Evolutionary conservation across 2,888 invertebrate genomes (phyloP).

Genomic region (Platycheirus rosarum): DNA sequence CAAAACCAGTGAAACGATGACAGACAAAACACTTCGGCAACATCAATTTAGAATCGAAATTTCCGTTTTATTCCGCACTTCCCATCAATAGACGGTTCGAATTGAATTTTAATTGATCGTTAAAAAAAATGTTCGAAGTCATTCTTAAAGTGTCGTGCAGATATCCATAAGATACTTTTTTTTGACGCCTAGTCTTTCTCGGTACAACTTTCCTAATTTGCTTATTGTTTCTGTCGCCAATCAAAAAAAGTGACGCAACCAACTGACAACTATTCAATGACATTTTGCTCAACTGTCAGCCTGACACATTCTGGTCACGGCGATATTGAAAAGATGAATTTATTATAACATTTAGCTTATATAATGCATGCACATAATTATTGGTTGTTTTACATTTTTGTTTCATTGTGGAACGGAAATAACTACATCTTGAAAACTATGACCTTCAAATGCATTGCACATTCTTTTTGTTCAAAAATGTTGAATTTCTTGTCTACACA

Average conservation of each 20-base stretch:
- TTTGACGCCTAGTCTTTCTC: neutral
- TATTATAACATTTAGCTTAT: constrained; percentile 1
- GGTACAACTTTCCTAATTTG: neutral
- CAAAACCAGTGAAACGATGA: constrained; percentile 7
- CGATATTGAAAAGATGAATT: constrained; percentile 18
- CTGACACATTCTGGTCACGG: neutral
- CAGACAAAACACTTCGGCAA: neutral
- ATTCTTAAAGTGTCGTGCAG: neutral
- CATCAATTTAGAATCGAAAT: constrained; percentile 27
- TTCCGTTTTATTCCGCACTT: constrained; percentile 18
- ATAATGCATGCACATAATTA: neutral
- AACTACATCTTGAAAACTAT: constrained; percentile 15
- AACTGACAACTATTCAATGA: constrained; percentile 4
- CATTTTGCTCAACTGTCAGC: constrained; percentile 22
- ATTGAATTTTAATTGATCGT: constrained; percentile 63
- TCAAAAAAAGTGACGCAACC: constrained; percentile 33
- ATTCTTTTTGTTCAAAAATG: constrained; percentile 8
- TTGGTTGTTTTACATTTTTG: too few species aligned
- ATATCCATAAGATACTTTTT: neutral
- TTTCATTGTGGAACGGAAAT: neutral
- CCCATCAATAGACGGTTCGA: constrained; percentile 22
- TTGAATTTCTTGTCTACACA: neutral
- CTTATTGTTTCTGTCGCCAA: constrained; percentile 20
- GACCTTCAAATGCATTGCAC: constrained; percentile 30
- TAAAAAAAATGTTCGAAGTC: constrained; percentile 10